Conservation (phyloP, 1,140 invertebrate species). For the Pogonomyrmex barbatus region DNA sequence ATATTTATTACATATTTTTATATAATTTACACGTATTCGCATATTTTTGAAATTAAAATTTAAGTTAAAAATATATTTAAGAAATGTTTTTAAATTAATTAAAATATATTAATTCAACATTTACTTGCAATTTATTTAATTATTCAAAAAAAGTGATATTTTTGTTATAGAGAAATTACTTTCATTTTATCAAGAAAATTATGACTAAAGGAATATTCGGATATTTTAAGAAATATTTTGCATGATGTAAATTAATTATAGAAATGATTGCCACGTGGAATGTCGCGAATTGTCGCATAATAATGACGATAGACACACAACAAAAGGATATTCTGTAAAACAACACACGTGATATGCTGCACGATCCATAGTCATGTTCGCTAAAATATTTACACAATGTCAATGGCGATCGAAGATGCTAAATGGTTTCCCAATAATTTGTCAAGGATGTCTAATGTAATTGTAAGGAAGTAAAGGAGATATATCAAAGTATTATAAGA, state of each 20-base stretch:
- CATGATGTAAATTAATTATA: conserved; percentile 12
- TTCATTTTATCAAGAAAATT: not conserved
- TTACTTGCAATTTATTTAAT: not conserved
- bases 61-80: not conserved
- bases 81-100: not conserved
- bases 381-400: conserved; percentile 58
- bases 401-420: conserved; percentile 53
- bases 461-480: conserved; percentile 7
- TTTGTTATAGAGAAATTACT: not conserved
- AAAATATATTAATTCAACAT: not conserved
- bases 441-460: conserved; percentile 37
- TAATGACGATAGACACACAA: not conserved
- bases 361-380: conserved; percentile 3
- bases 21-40: not conserved
- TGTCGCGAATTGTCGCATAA: not conserved
- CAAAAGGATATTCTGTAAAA: not conserved
- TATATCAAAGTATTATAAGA: not conserved
- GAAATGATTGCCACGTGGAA: not conserved
- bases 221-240: not conserved
- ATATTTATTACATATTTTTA: not conserved
- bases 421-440: conserved; percentile 21
- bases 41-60: not conserved
- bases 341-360: not conserved
- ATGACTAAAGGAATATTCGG: not conserved
- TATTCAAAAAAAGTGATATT: not conserved